Conservation (phyloP, 2,113 vertebrate genomes). For the Oenanthe melanoleuca region DNA sequence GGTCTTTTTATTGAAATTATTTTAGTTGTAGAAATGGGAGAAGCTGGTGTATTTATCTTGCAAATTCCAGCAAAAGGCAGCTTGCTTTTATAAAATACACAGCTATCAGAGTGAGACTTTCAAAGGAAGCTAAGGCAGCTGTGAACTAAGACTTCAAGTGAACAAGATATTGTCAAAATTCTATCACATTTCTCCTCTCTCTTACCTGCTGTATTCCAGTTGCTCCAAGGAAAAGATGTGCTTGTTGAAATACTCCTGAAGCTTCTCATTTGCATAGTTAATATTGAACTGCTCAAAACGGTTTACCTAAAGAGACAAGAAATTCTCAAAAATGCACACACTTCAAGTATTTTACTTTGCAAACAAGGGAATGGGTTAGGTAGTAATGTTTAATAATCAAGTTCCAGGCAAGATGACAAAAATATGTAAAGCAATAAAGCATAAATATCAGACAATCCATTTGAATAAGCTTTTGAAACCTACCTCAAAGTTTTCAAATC, state of each 20-base stretch:
- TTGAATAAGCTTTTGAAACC: neutral
- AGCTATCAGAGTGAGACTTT: neutral
- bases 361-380: neutral
- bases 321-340: neutral
- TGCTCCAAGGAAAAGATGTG: conserved; percentile 99
- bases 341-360: neutral
- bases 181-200: neutral
- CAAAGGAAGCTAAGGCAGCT: neutral
- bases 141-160: neutral
- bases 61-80: neutral
- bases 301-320: conserved; percentile 83
- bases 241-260: conserved; percentile 99
- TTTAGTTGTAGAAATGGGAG: neutral
- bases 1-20: neutral
- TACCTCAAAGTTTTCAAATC: conserved; percentile 99
- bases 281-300: conserved; percentile 99
- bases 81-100: neutral
- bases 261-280: conserved; percentile 99
- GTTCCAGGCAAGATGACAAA: neutral
- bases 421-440: neutral
- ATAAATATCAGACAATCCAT: neutral
- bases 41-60: neutral
- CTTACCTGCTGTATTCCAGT: conserved; percentile 94
- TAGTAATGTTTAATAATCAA: neutral
- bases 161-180: neutral